A percentile compares a stretch with the other conserved stretches of the same genome.
These are phyloP conservation scores for Siniperca scherzeri DNA, from an alignment of 2,797 vertebrate genomes.

Conservation along the genomic window DNA sequence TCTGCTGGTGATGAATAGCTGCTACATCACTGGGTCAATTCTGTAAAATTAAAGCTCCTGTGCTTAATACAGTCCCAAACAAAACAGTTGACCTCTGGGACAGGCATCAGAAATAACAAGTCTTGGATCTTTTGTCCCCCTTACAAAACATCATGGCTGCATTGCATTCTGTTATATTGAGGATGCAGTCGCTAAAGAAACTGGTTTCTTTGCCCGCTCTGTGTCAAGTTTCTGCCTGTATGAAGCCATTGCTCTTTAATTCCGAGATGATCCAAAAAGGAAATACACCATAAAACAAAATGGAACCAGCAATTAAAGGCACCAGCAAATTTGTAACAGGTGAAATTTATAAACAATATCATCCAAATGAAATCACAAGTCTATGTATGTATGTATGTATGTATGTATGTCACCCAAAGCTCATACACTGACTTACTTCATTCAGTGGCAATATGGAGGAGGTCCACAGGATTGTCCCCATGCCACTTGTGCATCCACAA, in stretches of 20 bases:
- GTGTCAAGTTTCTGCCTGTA: not conserved
- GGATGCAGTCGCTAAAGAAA: not conserved
- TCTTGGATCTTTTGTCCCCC: not conserved
- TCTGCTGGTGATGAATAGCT: constrained; percentile 66
- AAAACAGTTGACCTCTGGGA: constrained; percentile 43
- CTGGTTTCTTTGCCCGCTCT: not conserved
- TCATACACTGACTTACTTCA: not conserved
- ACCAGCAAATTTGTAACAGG: not conserved
- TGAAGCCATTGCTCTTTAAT: not conserved
- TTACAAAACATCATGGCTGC: not conserved
- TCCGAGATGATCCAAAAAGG: not conserved
- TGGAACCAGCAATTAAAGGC: not conserved
- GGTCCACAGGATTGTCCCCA: not conserved
- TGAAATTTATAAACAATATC: not conserved
- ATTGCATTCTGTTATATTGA: constrained; percentile 1
- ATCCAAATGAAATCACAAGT: not conserved
- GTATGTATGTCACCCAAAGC: not conserved
- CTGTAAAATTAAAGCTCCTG: constrained; percentile 48
- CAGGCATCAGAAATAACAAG: constrained; percentile 18
- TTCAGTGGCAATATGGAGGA: not conserved
- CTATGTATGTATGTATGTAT: too few relatives aligned
- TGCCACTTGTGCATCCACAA: not conserved
- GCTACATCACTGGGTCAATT: constrained; percentile 56
- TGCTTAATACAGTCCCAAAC: constrained; percentile 32
- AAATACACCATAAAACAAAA: not conserved